Evolutionary conservation across 2,797 vertebrate species (phyloP).

Genomic region (Premnoplex brunnescens): DNA sequence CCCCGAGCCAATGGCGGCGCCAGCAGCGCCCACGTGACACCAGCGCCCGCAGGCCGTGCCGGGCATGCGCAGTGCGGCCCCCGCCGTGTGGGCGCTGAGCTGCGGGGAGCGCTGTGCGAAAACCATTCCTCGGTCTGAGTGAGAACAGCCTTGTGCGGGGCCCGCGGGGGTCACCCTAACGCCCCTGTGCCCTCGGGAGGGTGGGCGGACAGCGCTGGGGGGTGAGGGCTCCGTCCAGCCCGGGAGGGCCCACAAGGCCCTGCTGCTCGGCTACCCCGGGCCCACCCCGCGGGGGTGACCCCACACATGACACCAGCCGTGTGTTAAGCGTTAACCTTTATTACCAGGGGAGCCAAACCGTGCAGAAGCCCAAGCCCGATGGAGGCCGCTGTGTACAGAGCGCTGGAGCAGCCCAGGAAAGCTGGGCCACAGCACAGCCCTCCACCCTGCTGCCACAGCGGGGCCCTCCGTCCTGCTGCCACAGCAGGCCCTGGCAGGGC

Average conservation of each 20-base stretch:
- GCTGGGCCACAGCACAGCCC: fast-evolving
- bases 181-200: neutral
- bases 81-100: fast-evolving
- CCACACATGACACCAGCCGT: fast-evolving
- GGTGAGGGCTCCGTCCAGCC: fast-evolving
- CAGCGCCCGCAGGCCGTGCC: fast-evolving
- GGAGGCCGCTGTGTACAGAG: fast-evolving
- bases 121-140: fast-evolving
- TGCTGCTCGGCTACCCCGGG: too few relatives aligned
- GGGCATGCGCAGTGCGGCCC: neutral
- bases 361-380: neutral
- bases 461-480: fast-evolving
- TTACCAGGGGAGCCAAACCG: neutral
- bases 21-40: neutral
- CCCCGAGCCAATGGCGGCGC: neutral
- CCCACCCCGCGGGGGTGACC: too few relatives aligned
- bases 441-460: fast-evolving
- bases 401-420: neutral
- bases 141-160: fast-evolving
- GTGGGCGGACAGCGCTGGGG: neutral
- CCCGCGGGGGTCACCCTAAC: fast-evolving
- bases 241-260: fast-evolving
- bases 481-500: neutral
- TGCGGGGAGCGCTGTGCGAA: too few relatives aligned
- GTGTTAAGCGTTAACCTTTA: neutral